Evolutionary conservation across 2,888 invertebrate genomes (phyloP), one percentile per base, ranked within the genome.

Genomic region (Hypolimnas misippus): DNA sequence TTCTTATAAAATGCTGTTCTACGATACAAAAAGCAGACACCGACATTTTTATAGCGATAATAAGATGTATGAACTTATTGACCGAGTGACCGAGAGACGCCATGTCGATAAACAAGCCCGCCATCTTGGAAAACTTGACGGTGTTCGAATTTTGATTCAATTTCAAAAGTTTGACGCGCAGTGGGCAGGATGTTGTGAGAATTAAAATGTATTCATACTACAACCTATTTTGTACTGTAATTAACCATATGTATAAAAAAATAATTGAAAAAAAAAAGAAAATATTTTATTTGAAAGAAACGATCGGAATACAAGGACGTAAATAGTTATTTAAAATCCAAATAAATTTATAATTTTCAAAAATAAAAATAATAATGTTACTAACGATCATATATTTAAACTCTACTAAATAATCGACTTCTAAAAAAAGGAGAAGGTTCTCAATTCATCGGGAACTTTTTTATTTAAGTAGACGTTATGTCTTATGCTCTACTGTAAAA

Each of bases 61-160:
- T 49, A 56, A 65, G 63, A 70, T 66, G 50, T 63, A 69, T 68
- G 57, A 67, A 62, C 52, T 57, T 57, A 69, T 68, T 77, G 79
- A 76, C 80, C 78, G 76, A 79, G 73, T 79, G 73, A 78, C 78
- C 78, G 76, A 69, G 62, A 63, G 67, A 68, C 68, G 50, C 42
- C 55, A 69, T 49, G 1, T 38, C 69, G 69, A 40, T 51, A 38
- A 52, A 62, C 55, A 40, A 53, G n/a, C n/a, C 57, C 63, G 50
- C 50, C 61, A 51, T 55, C 17, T 53, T 69, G 58, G 51, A 66
- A 73, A 77, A 75, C 71, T 66, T 63, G 74, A 70, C 69, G 31
- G 59, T 35, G 16, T 55, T 65, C 17, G 46, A 62, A 57, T 55
- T 52, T 38, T 17, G 8, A 19, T 16, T 49, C 14, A 49, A 29